Evolutionary conservation across 2,113 vertebrate species (phyloP).

Genomic region (Nesogale talazaci): DNA sequence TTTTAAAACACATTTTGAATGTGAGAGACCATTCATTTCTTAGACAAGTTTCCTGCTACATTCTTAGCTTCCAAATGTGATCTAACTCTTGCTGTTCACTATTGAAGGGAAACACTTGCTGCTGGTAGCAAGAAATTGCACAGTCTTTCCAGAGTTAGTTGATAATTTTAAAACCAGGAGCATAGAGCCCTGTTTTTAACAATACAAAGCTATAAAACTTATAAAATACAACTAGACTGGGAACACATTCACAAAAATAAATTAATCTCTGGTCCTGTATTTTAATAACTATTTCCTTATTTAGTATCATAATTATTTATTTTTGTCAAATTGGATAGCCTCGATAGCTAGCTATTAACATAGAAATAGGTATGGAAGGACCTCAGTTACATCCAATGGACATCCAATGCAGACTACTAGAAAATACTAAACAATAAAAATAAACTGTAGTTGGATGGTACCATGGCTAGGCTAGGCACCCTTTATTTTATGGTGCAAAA

Average conservation of each 20-base stretch:
- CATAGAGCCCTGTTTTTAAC: background rate
- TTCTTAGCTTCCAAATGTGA: constrained; percentile 20
- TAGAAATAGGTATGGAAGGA: background rate
- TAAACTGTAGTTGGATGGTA: background rate
- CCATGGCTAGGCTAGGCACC: background rate
- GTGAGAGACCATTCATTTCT: background rate
- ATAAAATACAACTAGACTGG: constrained; percentile 43
- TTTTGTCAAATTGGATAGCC: background rate
- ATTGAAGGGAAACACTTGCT: constrained; percentile 34
- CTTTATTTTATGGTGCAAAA: too few species aligned
- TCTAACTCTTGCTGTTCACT: background rate
- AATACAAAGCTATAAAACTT: background rate
- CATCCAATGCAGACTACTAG: background rate
- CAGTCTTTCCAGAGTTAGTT: background rate
- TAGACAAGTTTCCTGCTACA: background rate
- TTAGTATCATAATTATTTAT: background rate
- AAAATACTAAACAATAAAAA: background rate
- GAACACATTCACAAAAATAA: constrained; percentile 9
- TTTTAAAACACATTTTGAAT: background rate
- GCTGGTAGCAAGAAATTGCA: background rate
- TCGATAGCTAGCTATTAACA: background rate
- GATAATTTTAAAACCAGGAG: constrained; percentile 51
- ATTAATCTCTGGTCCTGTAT: background rate
- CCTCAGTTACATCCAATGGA: background rate
- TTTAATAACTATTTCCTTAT: background rate